Evolutionary conservation across 2,888 invertebrate genomes (phyloP).

Genomic region (Eilema caniola): DNA sequence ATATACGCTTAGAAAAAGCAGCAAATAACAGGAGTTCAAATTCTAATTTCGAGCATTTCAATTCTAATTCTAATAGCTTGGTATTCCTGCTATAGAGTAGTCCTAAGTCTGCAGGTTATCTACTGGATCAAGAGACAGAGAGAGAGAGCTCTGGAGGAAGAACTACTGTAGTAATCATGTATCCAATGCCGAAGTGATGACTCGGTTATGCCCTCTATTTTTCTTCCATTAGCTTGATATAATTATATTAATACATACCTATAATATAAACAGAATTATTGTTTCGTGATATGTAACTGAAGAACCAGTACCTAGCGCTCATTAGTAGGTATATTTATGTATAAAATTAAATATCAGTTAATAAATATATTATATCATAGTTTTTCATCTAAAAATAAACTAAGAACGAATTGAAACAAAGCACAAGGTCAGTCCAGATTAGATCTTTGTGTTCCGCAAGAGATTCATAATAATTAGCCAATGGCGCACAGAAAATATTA

Average conservation of each 20-base stretch:
- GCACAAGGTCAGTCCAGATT: conserved; percentile 4
- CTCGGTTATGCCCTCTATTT: too few species aligned
- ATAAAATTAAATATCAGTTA: background rate
- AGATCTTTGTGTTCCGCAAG: conserved; percentile 3
- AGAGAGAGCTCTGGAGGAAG: background rate
- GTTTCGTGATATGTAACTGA: background rate
- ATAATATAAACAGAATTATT: background rate
- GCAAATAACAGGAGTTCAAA: background rate
- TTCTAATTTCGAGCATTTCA: background rate
- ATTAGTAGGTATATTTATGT: background rate
- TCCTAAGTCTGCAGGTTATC: background rate
- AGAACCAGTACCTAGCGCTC: background rate
- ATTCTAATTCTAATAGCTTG: background rate
- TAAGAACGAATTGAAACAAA: background rate
- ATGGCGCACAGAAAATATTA: background rate
- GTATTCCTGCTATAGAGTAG: background rate
- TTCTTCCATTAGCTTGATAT: background rate
- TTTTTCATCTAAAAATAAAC: conserved; percentile 1
- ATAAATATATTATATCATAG: background rate
- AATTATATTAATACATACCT: background rate
- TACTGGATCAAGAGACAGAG: background rate
- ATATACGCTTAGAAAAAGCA: background rate
- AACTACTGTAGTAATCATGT: too few species aligned
- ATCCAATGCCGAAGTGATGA: too few species aligned
- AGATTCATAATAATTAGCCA: conserved; percentile 4